A percentile compares a stretch with the other conserved stretches of the same genome.
Conservation (phyloP, 2,113 vertebrate species). For the Triplophysa rosa region DNA sequence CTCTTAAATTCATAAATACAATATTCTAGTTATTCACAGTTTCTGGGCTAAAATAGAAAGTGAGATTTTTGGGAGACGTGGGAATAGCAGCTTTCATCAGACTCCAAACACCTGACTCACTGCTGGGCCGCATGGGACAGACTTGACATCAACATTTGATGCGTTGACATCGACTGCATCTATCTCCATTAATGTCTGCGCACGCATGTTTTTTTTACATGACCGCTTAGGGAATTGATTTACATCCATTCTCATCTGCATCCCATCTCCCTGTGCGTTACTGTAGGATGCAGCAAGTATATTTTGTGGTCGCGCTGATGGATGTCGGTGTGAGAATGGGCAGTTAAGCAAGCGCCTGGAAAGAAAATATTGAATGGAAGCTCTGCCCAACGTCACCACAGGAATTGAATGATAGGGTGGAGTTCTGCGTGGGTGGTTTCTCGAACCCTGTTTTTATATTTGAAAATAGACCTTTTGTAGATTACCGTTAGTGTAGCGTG, state of each 20-base stretch:
- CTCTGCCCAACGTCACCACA: constrained; percentile 45
- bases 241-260: constrained; percentile 4
- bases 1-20: not conserved
- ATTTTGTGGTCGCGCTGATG: not conserved
- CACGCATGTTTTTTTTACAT: constrained; percentile 6
- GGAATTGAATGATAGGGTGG: constrained; percentile 56
- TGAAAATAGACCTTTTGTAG: constrained; percentile 56
- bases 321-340: constrained; percentile 12
- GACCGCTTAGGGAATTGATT: constrained; percentile 25
- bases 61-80: not conserved
- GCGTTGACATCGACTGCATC: constrained; percentile 19
- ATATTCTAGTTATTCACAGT: not conserved
- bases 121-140: not conserved
- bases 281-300: not conserved
- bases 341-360: constrained; percentile 9
- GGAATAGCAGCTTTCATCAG: constrained; percentile 7
- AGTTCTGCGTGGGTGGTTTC: constrained; percentile 52
- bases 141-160: not conserved
- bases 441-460: constrained; percentile 60
- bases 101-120: not conserved
- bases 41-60: not conserved
- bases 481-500: constrained; percentile 49
- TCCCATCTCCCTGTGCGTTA: not conserved
- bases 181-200: constrained; percentile 20
- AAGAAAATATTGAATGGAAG: constrained; percentile 40